Conservation (phyloP, 2,797 vertebrate species). For the Protonibea diacanthus region DNA sequence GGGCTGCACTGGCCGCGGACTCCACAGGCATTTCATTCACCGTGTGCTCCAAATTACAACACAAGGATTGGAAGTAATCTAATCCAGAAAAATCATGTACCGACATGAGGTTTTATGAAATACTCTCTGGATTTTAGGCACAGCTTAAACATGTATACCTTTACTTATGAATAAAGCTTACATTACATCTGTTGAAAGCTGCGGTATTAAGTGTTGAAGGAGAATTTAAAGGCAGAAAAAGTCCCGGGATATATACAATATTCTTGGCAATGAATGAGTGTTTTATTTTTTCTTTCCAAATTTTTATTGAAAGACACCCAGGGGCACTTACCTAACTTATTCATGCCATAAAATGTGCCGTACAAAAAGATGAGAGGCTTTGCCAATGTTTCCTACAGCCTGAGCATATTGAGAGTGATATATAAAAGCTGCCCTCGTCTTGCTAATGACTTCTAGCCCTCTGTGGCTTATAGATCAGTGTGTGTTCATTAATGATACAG, state of each 20-base stretch:
- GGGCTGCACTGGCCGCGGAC: conserved; percentile 44
- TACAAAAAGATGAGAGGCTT: conserved; percentile 48
- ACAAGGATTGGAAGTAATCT: conserved; percentile 53
- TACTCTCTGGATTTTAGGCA: conserved; percentile 26
- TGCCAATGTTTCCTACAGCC: conserved; percentile 62
- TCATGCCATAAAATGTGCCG: conserved; percentile 53
- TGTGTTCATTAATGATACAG: conserved; percentile 82
- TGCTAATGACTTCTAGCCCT: conserved; percentile 76
- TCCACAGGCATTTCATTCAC: conserved; percentile 68
- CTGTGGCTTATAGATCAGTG: conserved; percentile 78
- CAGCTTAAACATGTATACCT: conserved; percentile 13
- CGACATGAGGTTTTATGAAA: conserved; percentile 26
- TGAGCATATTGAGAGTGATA: conserved; percentile 63
- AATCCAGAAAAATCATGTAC: conserved; percentile 46
- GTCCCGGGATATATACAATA: conserved; percentile 31
- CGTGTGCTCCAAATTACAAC: conserved; percentile 50
- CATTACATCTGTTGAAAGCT: conserved; percentile 35
- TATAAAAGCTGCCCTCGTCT: conserved; percentile 71
- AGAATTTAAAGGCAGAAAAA: conserved; percentile 38
- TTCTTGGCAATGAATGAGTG: conserved; percentile 33
- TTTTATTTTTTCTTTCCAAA: conserved; percentile 40
- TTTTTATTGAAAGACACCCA: conserved; percentile 35
- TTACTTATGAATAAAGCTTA: conserved; percentile 31
- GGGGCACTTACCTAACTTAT: conserved; percentile 56
- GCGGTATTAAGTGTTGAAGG: conserved; percentile 5